These are phyloP conservation scores for Habroteleia sp. DNA, from an alignment of 2,888 invertebrate species.

Conservation along the genomic window DNA sequence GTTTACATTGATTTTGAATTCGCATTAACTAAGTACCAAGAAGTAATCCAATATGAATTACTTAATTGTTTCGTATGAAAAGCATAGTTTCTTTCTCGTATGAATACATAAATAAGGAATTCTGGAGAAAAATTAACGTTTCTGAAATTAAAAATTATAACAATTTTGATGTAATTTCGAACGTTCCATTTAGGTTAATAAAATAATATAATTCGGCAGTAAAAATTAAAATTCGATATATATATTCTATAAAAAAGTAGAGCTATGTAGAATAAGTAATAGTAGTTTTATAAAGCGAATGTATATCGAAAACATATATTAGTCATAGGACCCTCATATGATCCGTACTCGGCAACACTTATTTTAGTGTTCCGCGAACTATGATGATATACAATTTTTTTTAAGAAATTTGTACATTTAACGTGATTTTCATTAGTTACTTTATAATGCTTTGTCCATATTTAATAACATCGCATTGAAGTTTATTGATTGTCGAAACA, in stretches of 20 bases:
- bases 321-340: conserved; percentile 4
- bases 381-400: conserved; percentile 25
- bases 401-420: conserved; percentile 31
- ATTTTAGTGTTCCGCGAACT: conserved; percentile 24
- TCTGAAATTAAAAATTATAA: no score
- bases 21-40: conserved; percentile 2
- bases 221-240: no score
- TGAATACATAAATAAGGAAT: no score
- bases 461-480: conserved; percentile 8
- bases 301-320: conserved; percentile 30
- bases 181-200: no score
- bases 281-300: conserved; percentile 8
- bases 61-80: neutral
- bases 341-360: conserved; percentile 12
- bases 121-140: no score
- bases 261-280: conserved; percentile 4
- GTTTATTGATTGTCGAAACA: conserved; percentile 21
- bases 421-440: conserved; percentile 32
- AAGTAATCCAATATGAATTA: conserved; percentile 6
- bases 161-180: no score
- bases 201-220: no score
- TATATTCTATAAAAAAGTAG: no score
- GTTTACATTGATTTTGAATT: conserved; percentile 2
- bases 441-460: conserved; percentile 12
- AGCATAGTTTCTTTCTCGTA: no score